Percentiles rank a stretch among this genome's conserved stretches.
Conservation (phyloP, 1,140 invertebrate genomes). For the Saccostrea echinata region DNA sequence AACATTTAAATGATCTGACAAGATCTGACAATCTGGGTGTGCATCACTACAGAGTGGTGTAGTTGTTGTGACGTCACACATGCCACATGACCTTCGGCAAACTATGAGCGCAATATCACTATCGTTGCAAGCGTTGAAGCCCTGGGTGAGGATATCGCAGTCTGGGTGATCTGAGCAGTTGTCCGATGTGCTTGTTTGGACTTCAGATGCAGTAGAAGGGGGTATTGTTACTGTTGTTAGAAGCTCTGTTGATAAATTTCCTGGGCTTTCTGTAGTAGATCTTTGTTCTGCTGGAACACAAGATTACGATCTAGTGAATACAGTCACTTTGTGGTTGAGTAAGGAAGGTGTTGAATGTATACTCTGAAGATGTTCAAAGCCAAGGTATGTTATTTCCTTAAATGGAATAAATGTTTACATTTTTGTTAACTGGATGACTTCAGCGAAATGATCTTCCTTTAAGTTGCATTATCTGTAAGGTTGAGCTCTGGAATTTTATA, state of each 20-base stretch:
- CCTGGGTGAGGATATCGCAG: not conserved
- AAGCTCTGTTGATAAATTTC: not conserved
- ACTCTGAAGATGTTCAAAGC: too few relatives aligned
- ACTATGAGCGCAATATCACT: not conserved
- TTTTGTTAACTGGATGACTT: too few relatives aligned
- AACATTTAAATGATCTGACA: not conserved
- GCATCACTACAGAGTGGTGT: not conserved
- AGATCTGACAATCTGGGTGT: not conserved
- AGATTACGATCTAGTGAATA: too few relatives aligned
- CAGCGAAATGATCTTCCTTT: too few relatives aligned
- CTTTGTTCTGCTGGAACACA: not conserved
- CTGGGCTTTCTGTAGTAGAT: not conserved
- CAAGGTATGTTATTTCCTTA: too few relatives aligned
- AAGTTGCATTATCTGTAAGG: too few relatives aligned
- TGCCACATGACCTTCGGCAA: not conserved
- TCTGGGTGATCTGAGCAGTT: not conserved
- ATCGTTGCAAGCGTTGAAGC: not conserved
- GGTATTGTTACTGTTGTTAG: not conserved
- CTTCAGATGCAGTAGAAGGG: not conserved
- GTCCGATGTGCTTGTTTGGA: not conserved
- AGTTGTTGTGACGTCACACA: constrained; percentile 12
- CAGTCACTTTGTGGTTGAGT: too few relatives aligned
- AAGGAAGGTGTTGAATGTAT: too few relatives aligned
- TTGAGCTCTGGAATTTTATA: too few relatives aligned
- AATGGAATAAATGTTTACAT: too few relatives aligned